Evolutionary conservation across 2,797 vertebrate species (phyloP).

Genomic region (Mus spretus): DNA sequence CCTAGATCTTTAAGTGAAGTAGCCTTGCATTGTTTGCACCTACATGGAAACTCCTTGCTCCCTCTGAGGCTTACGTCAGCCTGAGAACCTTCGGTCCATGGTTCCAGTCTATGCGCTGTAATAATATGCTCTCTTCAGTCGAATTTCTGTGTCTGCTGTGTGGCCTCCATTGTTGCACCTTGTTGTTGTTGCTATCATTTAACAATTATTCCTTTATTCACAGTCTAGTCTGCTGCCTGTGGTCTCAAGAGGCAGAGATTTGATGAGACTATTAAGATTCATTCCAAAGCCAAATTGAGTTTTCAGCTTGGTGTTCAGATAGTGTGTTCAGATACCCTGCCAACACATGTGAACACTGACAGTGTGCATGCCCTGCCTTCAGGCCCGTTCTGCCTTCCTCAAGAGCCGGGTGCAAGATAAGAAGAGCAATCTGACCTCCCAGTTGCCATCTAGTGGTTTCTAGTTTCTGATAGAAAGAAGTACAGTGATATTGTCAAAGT

Average conservation of each 20-base stretch:
- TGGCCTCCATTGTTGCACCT: not conserved
- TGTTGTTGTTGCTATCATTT: not conserved
- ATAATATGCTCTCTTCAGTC: too few species aligned
- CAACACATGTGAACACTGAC: not conserved
- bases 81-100: not conserved
- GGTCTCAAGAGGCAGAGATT: conserved; percentile 41
- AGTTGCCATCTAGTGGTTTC: not conserved
- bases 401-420: not conserved
- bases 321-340: not conserved
- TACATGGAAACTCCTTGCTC: not conserved
- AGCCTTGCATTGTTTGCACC: not conserved
- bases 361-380: not conserved
- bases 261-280: conserved; percentile 35
- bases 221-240: not conserved
- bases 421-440: not conserved
- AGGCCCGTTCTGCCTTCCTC: not conserved
- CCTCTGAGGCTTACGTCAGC: not conserved
- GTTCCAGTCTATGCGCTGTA: not conserved
- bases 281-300: conserved; percentile 34
- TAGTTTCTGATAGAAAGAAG: not conserved
- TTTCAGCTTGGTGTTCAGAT: conserved; percentile 43
- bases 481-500: not conserved
- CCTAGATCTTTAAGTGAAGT: not conserved
- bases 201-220: not conserved
- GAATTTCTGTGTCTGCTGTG: not conserved